Evolutionary conservation across 2,888 invertebrate species (phyloP).

Genomic region (Sinodicranocentrus sp.): DNA sequence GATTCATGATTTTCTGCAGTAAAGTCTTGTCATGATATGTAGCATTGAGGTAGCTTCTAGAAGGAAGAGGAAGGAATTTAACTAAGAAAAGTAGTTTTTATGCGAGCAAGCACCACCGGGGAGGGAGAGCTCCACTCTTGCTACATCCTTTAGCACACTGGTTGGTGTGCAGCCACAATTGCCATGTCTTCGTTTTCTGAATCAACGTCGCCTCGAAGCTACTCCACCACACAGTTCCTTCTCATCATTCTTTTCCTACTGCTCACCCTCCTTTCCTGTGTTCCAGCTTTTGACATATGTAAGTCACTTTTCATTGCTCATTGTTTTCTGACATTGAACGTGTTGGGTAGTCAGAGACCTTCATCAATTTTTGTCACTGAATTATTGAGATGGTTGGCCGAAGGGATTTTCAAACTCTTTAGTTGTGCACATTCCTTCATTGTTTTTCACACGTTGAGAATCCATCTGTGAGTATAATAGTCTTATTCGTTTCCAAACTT

Average conservation of each 20-base stretch:
- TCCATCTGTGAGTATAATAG: no score
- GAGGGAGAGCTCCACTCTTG: background rate
- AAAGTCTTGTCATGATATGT: slow-evolving; percentile 19
- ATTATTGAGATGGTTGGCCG: slow-evolving; percentile 44
- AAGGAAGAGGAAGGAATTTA: slow-evolving; percentile 24
- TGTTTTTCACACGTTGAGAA: no score
- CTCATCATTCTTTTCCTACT: slow-evolving; percentile 14
- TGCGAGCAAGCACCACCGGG: no score
- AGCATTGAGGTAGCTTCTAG: background rate
- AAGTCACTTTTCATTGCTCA: slow-evolving; percentile 70
- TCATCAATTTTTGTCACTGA: slow-evolving; percentile 43
- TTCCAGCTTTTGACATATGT: slow-evolving; percentile 72
- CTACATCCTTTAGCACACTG: slow-evolving; percentile 14
- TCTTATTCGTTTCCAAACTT: no score
- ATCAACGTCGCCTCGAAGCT: slow-evolving; percentile 42
- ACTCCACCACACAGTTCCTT: slow-evolving; percentile 41
- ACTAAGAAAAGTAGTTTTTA: background rate
- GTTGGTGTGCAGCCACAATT: slow-evolving; percentile 39
- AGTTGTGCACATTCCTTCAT: no score
- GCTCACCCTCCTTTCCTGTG: slow-evolving; percentile 65
- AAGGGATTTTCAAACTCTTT: slow-evolving; percentile 21
- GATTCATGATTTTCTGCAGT: background rate
- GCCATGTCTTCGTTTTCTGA: slow-evolving; percentile 53
- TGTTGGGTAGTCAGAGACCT: slow-evolving; percentile 52
- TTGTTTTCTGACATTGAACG: slow-evolving; percentile 53